A percentile compares a stretch with the other conserved stretches of the same genome.
phyloP scores from a whole-genome alignment of 1,140 invertebrate genomes.

The Leptestheria dahalacensis region DNA sequence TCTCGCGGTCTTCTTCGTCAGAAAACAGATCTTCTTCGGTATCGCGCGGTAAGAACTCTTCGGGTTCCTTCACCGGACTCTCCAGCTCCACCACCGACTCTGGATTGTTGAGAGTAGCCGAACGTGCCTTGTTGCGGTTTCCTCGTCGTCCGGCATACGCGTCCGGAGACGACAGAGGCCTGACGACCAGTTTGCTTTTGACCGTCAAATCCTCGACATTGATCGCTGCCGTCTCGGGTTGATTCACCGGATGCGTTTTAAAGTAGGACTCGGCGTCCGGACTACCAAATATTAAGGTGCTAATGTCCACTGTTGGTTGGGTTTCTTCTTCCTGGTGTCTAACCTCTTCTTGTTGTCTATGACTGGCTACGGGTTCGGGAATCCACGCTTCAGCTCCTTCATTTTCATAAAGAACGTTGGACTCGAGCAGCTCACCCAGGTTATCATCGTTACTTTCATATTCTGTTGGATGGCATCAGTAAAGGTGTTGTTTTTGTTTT shows the following conservation, averaged over 20 bases:
- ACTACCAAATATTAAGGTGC: neutral
- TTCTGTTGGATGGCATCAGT: neutral
- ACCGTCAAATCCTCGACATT: conserved; percentile 7
- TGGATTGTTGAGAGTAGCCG: neutral
- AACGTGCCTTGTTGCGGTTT: conserved; percentile 1
- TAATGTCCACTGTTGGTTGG: neutral
- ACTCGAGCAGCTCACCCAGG: conserved; percentile 1
- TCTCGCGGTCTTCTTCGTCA: conserved; percentile 2
- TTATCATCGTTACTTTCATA: neutral
- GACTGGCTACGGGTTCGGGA: neutral
- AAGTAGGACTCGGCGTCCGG: conserved; percentile 8
- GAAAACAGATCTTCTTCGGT: neutral
- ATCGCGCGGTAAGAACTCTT: neutral
- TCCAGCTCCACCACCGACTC: neutral
- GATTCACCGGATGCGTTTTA: neutral
- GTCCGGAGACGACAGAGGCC: conserved; percentile 12
- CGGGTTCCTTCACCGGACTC: neutral
- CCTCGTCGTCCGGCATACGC: conserved; percentile 5
- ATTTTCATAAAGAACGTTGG: neutral
- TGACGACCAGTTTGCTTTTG: conserved; percentile 11
- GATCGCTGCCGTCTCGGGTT: conserved; percentile 6
- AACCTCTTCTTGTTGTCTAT: neutral
- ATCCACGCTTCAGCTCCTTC: neutral
- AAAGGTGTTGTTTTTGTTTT: no score
- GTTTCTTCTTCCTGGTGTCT: neutral